These are phyloP conservation scores for Epinotia nisella DNA, from an alignment of 2,888 invertebrate genomes.

Conservation along the genomic window DNA sequence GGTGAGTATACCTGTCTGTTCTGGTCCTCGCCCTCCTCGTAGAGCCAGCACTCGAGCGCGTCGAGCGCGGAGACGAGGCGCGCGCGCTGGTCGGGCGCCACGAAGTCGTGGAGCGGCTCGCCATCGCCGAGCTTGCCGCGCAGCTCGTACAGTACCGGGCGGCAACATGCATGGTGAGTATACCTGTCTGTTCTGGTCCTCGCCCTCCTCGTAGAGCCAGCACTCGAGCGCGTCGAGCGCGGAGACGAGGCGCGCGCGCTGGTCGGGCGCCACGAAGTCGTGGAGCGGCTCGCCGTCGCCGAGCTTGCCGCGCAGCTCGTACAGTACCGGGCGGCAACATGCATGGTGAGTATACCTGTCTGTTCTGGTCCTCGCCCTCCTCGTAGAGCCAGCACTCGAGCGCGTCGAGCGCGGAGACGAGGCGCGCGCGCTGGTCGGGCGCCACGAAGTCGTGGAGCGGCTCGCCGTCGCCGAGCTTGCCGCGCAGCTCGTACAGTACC, in stretches of 20 bases:
- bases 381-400: slow-evolving; percentile 6
- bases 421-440: slow-evolving; percentile 1
- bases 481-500: too few species aligned
- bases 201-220: slow-evolving; percentile 10
- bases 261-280: not conserved
- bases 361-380: slow-evolving; percentile 8
- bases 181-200: slow-evolving; percentile 9
- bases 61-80: too few species aligned
- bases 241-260: not conserved
- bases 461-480: not conserved
- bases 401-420: slow-evolving; percentile 1
- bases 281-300: slow-evolving; percentile 6
- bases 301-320: too few species aligned
- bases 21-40: too few species aligned
- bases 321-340: too few species aligned
- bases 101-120: too few species aligned
- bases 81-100: too few species aligned
- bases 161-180: not conserved
- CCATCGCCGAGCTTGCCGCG: too few species aligned
- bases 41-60: too few species aligned
- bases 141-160: too few species aligned
- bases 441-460: not conserved
- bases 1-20: too few species aligned
- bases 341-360: not conserved
- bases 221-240: slow-evolving; percentile 5